These are phyloP conservation scores for Drosophila trichaetosa DNA, from an alignment of 2,888 invertebrate species.

Conservation along the genomic window DNA sequence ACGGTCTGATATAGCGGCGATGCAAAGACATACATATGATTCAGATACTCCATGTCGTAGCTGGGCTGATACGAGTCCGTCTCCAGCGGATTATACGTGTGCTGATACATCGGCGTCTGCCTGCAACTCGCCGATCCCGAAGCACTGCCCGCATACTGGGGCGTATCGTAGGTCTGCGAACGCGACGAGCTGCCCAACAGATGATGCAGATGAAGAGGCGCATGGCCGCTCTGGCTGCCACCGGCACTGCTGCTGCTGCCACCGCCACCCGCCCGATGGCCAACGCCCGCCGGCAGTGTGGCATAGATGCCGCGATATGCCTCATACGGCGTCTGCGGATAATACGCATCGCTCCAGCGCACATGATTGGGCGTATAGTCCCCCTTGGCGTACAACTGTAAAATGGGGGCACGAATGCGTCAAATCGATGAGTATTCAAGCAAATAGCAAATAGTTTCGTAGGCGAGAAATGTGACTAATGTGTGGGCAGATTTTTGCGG, in stretches of 20 bases:
- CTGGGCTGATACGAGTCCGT: constrained; percentile 85
- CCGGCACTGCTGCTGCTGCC: constrained; percentile 70
- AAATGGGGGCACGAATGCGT: background rate
- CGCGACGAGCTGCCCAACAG: constrained; percentile 79
- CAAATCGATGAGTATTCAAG: background rate
- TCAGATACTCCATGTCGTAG: constrained; percentile 84
- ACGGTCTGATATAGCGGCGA: constrained; percentile 85
- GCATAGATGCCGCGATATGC: constrained; percentile 86
- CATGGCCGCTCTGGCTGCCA: constrained; percentile 66
- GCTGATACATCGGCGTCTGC: constrained; percentile 85
- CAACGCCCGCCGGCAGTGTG: constrained; percentile 83
- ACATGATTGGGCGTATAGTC: constrained; percentile 88
- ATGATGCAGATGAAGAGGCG: constrained; percentile 63
- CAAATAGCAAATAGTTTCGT: background rate
- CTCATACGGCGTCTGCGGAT: constrained; percentile 88
- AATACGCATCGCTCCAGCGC: constrained; percentile 88
- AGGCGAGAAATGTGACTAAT: background rate
- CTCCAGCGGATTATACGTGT: constrained; percentile 85
- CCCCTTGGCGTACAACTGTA: constrained; percentile 87
- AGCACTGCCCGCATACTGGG: constrained; percentile 79
- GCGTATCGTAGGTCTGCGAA: constrained; percentile 83
- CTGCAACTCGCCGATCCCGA: constrained; percentile 84
- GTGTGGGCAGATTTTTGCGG: background rate
- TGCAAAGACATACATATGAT: constrained; percentile 85
- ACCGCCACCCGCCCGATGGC: constrained; percentile 80